Conservation (phyloP, 2,113 vertebrate genomes). For the Scolopax mira region DNA sequence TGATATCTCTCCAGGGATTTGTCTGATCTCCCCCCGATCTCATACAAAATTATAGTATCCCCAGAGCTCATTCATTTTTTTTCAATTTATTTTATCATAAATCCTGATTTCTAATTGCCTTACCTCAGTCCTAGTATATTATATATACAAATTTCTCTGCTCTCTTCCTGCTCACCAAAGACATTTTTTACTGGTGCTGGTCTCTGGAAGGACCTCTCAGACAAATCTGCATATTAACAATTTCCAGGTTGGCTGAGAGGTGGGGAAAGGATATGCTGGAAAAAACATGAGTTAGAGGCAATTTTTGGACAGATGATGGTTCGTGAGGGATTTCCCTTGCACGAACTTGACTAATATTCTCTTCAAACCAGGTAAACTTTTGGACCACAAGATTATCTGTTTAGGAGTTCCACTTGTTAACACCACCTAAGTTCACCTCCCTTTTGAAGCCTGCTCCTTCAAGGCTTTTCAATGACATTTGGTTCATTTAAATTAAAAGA, state of each 20-base stretch:
- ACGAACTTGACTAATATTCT: not conserved
- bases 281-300: not conserved
- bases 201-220: not conserved
- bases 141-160: not conserved
- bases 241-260: not conserved
- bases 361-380: not conserved
- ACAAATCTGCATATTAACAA: not conserved
- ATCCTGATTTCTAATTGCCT: not conserved
- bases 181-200: not conserved
- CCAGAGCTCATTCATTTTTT: not conserved
- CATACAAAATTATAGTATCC: not conserved
- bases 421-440: not conserved
- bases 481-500: not conserved
- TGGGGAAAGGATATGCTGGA: not conserved
- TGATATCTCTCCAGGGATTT: not conserved
- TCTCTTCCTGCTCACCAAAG: not conserved
- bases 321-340: not conserved
- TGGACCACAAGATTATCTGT: not conserved
- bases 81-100: not conserved
- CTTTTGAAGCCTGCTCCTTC: not conserved
- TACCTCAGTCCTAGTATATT: not conserved
- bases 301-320: not conserved
- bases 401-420: not conserved
- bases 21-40: not conserved
- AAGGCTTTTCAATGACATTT: not conserved